A percentile compares a stretch with the other conserved stretches of the same genome.
These are phyloP conservation scores for Volucella inanis DNA, from an alignment of 2,888 invertebrate genomes.

Conservation along the genomic window DNA sequence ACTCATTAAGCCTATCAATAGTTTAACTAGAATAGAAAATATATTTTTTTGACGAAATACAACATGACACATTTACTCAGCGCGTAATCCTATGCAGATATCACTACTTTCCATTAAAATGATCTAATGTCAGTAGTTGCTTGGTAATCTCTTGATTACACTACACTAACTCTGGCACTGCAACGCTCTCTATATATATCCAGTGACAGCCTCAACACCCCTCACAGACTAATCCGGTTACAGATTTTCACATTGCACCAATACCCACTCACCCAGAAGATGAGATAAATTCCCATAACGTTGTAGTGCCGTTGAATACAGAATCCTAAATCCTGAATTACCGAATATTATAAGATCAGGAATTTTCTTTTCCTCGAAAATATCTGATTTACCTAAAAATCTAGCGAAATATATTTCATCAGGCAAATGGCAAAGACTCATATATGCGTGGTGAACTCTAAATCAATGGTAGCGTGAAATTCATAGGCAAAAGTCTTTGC, in stretches of 20 bases:
- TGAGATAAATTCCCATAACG: slow-evolving; percentile 59
- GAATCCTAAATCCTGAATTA: too few relatives aligned
- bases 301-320: slow-evolving; percentile 26
- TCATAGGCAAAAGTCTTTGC: slow-evolving; percentile 9
- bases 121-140: slow-evolving; percentile 5
- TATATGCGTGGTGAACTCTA: slow-evolving; percentile 47
- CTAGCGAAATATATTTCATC: slow-evolving; percentile 11
- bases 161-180: background rate
- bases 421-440: slow-evolving; percentile 8
- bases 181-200: background rate
- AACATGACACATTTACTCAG: slow-evolving; percentile 5
- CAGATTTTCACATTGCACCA: background rate
- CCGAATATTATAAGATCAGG: too few relatives aligned
- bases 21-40: background rate
- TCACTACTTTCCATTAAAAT: background rate
- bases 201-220: slow-evolving; percentile 14
- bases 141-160: slow-evolving; percentile 35
- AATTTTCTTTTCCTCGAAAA: slow-evolving; percentile 8
- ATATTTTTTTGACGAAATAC: background rate
- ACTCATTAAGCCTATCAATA: background rate
- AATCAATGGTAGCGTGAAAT: slow-evolving; percentile 54
- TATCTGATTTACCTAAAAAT: slow-evolving; percentile 3
- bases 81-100: background rate
- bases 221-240: slow-evolving; percentile 19
- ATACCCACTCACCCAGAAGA: slow-evolving; percentile 49